These are phyloP conservation scores for Clamator glandarius DNA, from an alignment of 2,797 vertebrate genomes.

Conservation along the genomic window DNA sequence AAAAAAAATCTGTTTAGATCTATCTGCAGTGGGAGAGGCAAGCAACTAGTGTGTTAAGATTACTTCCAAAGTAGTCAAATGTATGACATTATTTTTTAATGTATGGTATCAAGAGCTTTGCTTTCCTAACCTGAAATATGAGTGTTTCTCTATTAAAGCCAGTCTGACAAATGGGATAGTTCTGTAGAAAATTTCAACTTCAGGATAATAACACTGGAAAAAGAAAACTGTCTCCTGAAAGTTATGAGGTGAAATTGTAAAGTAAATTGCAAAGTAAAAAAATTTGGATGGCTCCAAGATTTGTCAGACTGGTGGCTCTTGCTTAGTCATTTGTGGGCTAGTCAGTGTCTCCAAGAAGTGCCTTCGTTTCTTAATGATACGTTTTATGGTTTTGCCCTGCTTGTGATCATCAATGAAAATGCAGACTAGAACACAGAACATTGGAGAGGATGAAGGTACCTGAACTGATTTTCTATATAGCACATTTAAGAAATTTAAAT, in stretches of 20 bases:
- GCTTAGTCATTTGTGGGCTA: accelerated
- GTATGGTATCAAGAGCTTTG: not conserved
- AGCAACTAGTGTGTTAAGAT: slow-evolving; percentile 2
- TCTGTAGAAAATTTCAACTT: not conserved
- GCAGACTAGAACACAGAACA: accelerated
- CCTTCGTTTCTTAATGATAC: not conserved
- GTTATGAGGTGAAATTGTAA: not conserved
- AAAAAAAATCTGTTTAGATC: not conserved
- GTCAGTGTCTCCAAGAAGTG: not conserved
- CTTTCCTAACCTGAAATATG: not conserved
- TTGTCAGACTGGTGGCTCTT: not conserved
- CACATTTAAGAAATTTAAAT: not conserved
- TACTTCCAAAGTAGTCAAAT: not conserved
- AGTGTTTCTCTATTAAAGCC: not conserved
- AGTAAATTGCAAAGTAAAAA: too few species aligned
- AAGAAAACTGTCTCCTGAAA: not conserved
- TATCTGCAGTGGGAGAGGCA: not conserved
- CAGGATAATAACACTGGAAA: not conserved
- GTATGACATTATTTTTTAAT: slow-evolving; percentile 10
- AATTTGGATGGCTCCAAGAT: not conserved
- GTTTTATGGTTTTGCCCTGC: not conserved
- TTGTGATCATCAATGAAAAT: not conserved
- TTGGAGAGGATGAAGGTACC: not conserved
- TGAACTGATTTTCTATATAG: not conserved
- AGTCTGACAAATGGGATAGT: not conserved